Evolutionary conservation across 2,797 vertebrate genomes (phyloP), one percentile per base, ranked within the genome.

Genomic region (Dallia pectoralis): DNA sequence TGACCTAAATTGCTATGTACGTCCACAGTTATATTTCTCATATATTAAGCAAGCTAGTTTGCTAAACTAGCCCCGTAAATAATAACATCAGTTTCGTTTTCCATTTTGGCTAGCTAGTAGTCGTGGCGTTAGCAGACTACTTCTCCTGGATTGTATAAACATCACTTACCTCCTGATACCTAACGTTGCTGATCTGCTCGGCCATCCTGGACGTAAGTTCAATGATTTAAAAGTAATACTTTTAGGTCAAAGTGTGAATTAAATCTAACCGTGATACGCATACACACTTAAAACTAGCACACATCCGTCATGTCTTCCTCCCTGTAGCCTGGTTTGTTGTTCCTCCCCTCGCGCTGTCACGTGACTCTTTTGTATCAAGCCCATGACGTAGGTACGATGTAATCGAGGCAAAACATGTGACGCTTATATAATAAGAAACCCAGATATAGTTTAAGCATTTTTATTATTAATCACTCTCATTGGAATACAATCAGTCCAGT

Each of bases 101-200:
- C 53, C 61, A 5, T 19, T 75, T 74, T 47, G 69, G 70, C 74
- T 84, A 71, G 74, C 70, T 59, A 40, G 36, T 72, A 73, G 80
- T 78, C 68, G 18, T 30, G 66, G 11, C 14, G 73, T 51, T 71
- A 83, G 81, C 83, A 59, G 0, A 9, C 36, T 48, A 48, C 16
- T 64, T 11, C 74, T 18, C 51, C 9, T 59, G 25, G 66, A 62
- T 15, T 22, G 30, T 30, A 64, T 69, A 70, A 65, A 68, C 51
- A 70, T 68, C 32, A 84, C 89, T 40, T 77, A 92, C 92, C 91
- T 91, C 91, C 67, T 92, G 91, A 68, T 93, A 93, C 79, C 92
- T 87, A 68, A 91, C 89, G 85, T 77, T 89, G 72, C 82, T 88
- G 83, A 84, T 92, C 79, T 84, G 88, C 84, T 93, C 92, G 36